A percentile compares a stretch with the other conserved stretches of the same genome.
phyloP scores from a whole-genome alignment of 2,888 invertebrate genomes.

The Nephrotoma flavescens region DNA sequence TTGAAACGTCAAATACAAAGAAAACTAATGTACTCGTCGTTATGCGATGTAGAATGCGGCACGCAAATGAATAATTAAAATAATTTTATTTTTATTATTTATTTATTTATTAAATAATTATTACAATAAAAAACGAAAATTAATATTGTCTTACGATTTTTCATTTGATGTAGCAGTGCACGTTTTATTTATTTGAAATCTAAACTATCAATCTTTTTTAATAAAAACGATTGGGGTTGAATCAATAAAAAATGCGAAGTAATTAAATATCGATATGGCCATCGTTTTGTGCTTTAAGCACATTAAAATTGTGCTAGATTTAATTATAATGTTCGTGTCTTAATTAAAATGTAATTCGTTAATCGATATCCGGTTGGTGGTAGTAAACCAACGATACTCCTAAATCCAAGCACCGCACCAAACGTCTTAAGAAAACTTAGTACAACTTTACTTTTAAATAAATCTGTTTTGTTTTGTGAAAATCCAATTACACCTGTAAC shows the following conservation, averaged over 20 bases:
- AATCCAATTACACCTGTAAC: neutral
- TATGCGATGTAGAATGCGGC: neutral
- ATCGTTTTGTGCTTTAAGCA: neutral
- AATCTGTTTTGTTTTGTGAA: neutral
- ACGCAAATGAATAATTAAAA: neutral
- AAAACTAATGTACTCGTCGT: neutral
- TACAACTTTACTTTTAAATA: neutral
- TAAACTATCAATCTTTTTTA: neutral
- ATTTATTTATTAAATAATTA: neutral
- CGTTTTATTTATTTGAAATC: neutral
- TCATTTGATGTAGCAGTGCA: neutral
- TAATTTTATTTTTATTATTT: neutral
- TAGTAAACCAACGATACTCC: neutral
- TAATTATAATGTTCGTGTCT: neutral
- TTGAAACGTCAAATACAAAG: neutral
- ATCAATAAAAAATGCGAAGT: neutral
- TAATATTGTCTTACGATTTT: neutral
- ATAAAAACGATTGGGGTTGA: neutral
- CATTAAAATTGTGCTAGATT: neutral
- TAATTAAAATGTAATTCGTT: neutral
- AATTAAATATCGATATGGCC: neutral
- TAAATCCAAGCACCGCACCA: neutral
- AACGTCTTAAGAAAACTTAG: neutral
- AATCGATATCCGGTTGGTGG: neutral
- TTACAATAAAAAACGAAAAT: neutral